Base-by-base conservation (phyloP, 2,888 invertebrate species). In the Parelbella ahira region DNA sequence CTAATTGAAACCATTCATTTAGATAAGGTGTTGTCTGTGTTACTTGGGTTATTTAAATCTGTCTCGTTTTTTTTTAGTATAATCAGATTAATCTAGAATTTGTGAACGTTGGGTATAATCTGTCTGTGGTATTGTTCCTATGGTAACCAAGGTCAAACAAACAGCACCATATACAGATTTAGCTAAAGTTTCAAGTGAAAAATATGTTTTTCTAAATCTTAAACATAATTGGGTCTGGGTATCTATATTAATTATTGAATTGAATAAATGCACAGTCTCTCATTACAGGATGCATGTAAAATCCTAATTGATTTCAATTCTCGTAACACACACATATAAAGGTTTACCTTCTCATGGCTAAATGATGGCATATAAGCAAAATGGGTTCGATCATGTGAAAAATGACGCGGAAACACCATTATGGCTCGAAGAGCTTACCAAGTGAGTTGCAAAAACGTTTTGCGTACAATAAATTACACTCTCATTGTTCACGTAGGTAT, bases 121-220 rank as follows among this genome's bases (percentile, higher is more conserved):
- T n/a, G n/a, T 30, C 19, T 23, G 5, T 20, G 6, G 8, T 6
- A 10, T 1, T 3, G 21, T 18, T 36, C 47, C 68, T 49, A 75
- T 75, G 58, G 72, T 54, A 68, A 87, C 86, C 82, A 84, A 83
- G 82, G 82, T 80, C 82, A 84, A 87, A 83, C 86, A 86, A 81
- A 83, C 80, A 83, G 74, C 78, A 75, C 65, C 73, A 78, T 79
- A 70, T 77, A 66, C 67, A 73, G 75, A 71, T 73, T 79, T 80
- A 7, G 9, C 29, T 73, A 84, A 84, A 84, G 73, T 75, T 66
- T 64, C 76, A 75, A 81, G 82, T 83, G 47, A 52, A 51, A 47
- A 15, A 21, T 24, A 37, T 25, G 6, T 24, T 37, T 37, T 43
- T 39, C 7, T 44, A 28, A 45, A 32, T 24, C n/a, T n/a, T n/a